Conservation (phyloP, 2,888 invertebrate species). For the Archips crataeganus region DNA sequence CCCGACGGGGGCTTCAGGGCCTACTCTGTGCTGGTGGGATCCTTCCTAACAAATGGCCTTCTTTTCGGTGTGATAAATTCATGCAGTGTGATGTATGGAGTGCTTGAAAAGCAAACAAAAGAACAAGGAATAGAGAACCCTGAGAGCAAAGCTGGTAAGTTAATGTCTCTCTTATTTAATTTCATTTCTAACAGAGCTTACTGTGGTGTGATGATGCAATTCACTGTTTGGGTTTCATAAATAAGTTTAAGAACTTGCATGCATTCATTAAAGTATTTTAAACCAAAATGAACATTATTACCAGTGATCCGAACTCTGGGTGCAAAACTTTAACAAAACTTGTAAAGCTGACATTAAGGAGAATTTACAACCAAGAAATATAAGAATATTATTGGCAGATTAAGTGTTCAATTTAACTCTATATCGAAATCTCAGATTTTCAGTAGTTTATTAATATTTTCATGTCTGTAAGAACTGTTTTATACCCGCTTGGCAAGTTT, state of each 20-base stretch:
- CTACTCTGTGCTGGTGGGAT: constrained; percentile 93
- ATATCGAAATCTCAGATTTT: too few relatives aligned
- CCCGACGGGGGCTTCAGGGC: constrained; percentile 93
- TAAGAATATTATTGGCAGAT: too few relatives aligned
- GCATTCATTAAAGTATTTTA: not conserved
- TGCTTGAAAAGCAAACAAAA: constrained; percentile 87
- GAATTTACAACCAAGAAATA: too few relatives aligned
- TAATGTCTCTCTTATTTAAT: constrained; percentile 10
- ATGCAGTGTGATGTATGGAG: constrained; percentile 92
- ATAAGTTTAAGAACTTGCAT: constrained; percentile 1
- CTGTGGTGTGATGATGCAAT: constrained; percentile 24
- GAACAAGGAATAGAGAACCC: constrained; percentile 89
- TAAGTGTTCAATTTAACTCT: too few relatives aligned
- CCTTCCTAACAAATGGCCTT: constrained; percentile 95
- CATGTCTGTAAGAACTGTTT: too few relatives aligned
- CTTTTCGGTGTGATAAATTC: constrained; percentile 96
- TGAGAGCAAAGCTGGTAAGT: constrained; percentile 93
- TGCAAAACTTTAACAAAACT: too few relatives aligned
- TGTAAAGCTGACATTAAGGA: too few relatives aligned
- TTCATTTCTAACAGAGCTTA: not conserved
- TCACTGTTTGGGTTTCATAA: constrained; percentile 8
- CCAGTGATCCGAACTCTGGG: too few relatives aligned
- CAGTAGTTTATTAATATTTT: too few relatives aligned
- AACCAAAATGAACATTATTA: not conserved
- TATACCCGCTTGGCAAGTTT: too few relatives aligned